These are phyloP conservation scores for Dastarcus helophoroides DNA, from an alignment of 2,888 invertebrate species.

Conservation along the genomic window DNA sequence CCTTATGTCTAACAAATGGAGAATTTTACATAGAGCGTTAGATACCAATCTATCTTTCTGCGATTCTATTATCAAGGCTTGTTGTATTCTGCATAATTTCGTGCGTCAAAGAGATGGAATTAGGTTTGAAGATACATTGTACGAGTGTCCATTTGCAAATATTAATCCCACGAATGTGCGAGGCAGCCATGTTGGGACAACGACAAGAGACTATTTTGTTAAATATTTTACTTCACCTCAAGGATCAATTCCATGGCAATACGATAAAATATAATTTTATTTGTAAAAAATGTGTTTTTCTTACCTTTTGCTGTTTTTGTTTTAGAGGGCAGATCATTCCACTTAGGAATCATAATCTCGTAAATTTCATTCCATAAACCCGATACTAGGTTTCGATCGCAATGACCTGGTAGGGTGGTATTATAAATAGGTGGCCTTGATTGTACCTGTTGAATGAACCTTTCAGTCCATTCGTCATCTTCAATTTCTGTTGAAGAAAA, in stretches of 20 bases:
- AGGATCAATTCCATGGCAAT: conserved; percentile 15
- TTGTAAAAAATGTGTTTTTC: no score
- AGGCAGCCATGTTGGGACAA: conserved; percentile 9
- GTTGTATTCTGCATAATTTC: conserved; percentile 18
- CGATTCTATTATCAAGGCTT: conserved; percentile 21
- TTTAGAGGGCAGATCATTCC: no score
- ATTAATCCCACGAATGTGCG: conserved; percentile 8
- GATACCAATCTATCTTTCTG: conserved; percentile 20
- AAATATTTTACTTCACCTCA: conserved; percentile 16
- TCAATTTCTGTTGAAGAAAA: no score
- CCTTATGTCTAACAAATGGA: conserved; percentile 22
- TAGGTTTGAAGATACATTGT: conserved; percentile 10
- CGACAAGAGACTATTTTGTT: conserved; percentile 15
- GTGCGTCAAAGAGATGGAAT: conserved; percentile 10
- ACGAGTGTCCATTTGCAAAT: conserved; percentile 5
- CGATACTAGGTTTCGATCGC: no score
- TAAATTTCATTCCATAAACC: no score
- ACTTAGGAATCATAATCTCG: no score
- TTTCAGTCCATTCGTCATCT: no score
- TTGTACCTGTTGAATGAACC: no score
- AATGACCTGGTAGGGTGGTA: no score
- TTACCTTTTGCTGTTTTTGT: conserved; percentile 3
- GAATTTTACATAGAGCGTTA: conserved; percentile 25
- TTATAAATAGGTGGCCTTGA: no score
- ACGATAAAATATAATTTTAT: conserved; percentile 12